A percentile compares a stretch with the other conserved stretches of the same genome.
Evolutionary conservation across 2,888 invertebrate species (phyloP).

Genomic region (Dasysyrphus albostriatus): DNA sequence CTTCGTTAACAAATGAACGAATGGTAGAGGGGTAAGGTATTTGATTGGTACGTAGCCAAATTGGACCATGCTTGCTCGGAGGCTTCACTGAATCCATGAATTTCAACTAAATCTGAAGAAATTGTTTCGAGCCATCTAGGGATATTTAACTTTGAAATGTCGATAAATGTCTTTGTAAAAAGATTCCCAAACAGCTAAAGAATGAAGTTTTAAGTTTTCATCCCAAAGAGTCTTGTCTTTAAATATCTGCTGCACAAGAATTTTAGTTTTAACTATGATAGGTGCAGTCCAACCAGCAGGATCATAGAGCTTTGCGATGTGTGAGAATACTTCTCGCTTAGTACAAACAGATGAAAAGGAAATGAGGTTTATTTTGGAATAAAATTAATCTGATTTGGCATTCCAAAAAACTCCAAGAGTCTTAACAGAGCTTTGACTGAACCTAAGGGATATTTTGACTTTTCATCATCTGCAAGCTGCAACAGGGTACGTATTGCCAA

Average conservation of each 20-base stretch:
- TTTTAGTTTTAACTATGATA: constrained; percentile 31
- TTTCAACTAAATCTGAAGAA: background rate
- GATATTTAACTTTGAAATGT: constrained; percentile 47
- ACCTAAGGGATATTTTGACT: constrained; percentile 11
- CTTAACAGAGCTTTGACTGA: constrained; percentile 32
- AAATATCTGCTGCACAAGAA: constrained; percentile 56
- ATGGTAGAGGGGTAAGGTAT: constrained; percentile 40
- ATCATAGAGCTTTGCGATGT: constrained; percentile 56
- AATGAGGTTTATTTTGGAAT: constrained; percentile 21
- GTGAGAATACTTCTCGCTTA: constrained; percentile 53
- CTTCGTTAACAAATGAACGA: constrained; percentile 6
- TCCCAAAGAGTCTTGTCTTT: constrained; percentile 50
- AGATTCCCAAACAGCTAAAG: constrained; percentile 29
- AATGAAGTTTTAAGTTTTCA: background rate
- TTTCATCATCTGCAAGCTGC: constrained; percentile 48
- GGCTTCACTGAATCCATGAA: constrained; percentile 45
- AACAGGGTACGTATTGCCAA: constrained; percentile 54
- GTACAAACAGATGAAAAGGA: background rate
- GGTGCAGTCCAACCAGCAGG: constrained; percentile 52
- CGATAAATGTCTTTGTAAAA: constrained; percentile 42
- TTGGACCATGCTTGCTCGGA: constrained; percentile 28
- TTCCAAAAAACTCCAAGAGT: constrained; percentile 59
- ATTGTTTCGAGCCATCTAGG: constrained; percentile 48
- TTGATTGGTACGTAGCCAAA: no score
- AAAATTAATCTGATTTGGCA: constrained; percentile 44